phyloP scores from a whole-genome alignment of 2,797 vertebrate genomes.

The Gadopsis bispinosus region DNA sequence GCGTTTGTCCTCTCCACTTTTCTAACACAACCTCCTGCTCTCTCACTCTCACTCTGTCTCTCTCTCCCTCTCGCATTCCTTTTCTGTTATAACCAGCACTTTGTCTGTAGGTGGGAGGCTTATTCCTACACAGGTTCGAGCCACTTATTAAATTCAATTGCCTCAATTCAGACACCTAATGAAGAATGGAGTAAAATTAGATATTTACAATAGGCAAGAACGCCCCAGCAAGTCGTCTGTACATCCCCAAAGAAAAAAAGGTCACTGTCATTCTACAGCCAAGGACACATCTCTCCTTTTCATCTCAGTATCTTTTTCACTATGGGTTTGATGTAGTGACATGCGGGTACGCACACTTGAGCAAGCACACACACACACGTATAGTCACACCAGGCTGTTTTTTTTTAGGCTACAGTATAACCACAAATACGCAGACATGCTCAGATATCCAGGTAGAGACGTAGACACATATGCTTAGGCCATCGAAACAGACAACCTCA shows the following conservation, averaged over 20 bases:
- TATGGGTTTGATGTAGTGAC: conserved; percentile 47
- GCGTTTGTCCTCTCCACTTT: conserved; percentile 30
- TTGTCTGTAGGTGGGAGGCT: conserved; percentile 41
- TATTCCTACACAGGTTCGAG: conserved; percentile 41
- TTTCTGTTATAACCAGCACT: conserved; percentile 52
- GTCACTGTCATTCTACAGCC: conserved; percentile 60
- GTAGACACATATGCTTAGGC: conserved; percentile 46
- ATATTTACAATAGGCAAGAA: conserved; percentile 70
- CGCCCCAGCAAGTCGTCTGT: conserved; percentile 38
- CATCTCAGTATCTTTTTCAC: conserved; percentile 48
- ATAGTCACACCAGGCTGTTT: conserved; percentile 8
- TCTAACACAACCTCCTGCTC: conserved; percentile 31
- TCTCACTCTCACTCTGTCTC: conserved; percentile 1
- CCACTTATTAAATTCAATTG: conserved; percentile 45
- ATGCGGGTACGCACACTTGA: conserved; percentile 39
- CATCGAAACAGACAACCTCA: conserved; percentile 44
- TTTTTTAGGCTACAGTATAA: conserved; percentile 26
- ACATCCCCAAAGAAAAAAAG: conserved; percentile 56
- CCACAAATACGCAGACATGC: conserved; percentile 37
- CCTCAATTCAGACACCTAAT: conserved; percentile 53
- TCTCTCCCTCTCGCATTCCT: conserved; percentile 38
- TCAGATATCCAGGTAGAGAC: conserved; percentile 44
- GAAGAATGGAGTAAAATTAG: conserved; percentile 68
- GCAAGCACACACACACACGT: conserved; percentile 7
- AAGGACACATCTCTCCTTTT: conserved; percentile 59